Conservation (phyloP, 1,140 invertebrate genomes). For the Aricia agestis region DNA sequence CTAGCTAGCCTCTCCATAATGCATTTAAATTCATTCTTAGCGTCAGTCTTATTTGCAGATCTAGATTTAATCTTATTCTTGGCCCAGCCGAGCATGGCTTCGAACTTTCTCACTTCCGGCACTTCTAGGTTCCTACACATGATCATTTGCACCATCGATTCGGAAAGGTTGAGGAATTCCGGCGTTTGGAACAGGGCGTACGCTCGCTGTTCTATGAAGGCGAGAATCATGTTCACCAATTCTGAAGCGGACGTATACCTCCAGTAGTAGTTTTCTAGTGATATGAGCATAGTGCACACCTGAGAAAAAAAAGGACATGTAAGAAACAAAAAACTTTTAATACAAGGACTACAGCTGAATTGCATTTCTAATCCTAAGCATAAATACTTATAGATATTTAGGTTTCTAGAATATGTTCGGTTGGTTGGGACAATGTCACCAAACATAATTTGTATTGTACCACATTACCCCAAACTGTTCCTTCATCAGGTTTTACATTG, state of each 20-base stretch:
- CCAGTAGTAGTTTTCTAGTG: slow-evolving; percentile 96
- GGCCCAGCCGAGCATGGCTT: slow-evolving; percentile 94
- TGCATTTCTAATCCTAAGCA: too few relatives aligned
- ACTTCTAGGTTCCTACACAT: slow-evolving; percentile 92
- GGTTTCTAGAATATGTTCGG: neutral
- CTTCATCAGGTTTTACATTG: neutral
- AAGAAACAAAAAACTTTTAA: too few relatives aligned
- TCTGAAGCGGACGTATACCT: slow-evolving; percentile 95
- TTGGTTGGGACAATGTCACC: too few relatives aligned
- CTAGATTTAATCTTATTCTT: slow-evolving; percentile 87
- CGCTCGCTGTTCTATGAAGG: slow-evolving; percentile 91
- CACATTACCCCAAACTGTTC: neutral
- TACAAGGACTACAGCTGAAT: too few relatives aligned
- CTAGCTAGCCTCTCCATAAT: slow-evolving; percentile 93
- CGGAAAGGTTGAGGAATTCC: slow-evolving; percentile 91
- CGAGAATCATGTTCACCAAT: slow-evolving; percentile 94
- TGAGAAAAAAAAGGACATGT: slow-evolving; percentile 51
- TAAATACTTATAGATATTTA: neutral
- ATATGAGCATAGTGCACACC: slow-evolving; percentile 94
- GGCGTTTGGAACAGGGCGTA: slow-evolving; percentile 87
- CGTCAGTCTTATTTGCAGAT: slow-evolving; percentile 85
- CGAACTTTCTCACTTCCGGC: slow-evolving; percentile 93
- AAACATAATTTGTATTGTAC: too few relatives aligned
- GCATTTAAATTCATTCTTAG: slow-evolving; percentile 92
- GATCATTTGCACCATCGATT: slow-evolving; percentile 96